A percentile compares a stretch with the other conserved stretches of the same genome.
phyloP scores from a whole-genome alignment of 2,888 invertebrate genomes.

The Rhimphoctona megacephalus region DNA sequence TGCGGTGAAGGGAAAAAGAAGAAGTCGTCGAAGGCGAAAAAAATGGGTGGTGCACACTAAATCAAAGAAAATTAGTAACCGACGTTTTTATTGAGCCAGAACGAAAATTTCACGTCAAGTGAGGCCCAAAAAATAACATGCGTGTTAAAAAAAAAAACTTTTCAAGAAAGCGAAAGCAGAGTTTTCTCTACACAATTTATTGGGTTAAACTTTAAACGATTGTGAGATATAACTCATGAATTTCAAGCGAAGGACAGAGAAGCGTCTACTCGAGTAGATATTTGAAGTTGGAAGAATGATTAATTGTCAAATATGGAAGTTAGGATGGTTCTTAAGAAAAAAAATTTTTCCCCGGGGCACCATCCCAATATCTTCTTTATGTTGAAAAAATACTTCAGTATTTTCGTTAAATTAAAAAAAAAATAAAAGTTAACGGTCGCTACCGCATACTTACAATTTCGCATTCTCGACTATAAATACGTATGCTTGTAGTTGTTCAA shows the following conservation, averaged over 20 bases:
- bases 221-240: not conserved
- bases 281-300: not conserved
- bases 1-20: not conserved
- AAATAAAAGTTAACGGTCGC: too few species aligned
- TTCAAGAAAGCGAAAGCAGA: not conserved
- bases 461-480: too few species aligned
- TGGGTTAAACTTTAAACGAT: not conserved
- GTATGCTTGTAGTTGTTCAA: too few species aligned
- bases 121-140: not conserved
- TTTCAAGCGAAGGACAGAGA: too few species aligned
- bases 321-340: too few species aligned
- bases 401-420: too few species aligned
- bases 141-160: not conserved
- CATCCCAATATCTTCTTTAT: too few species aligned
- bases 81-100: not conserved
- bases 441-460: too few species aligned
- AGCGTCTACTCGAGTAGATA: too few species aligned
- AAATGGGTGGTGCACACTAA: constrained; percentile 11
- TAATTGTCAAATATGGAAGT: not conserved
- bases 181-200: not conserved
- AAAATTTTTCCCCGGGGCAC: too few species aligned
- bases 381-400: too few species aligned
- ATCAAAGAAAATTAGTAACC: constrained; percentile 5
- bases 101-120: not conserved
- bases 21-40: not conserved